Evolutionary conservation across 2,113 vertebrate genomes (phyloP).

Genomic region (Sphaerodactylus townsendi): DNA sequence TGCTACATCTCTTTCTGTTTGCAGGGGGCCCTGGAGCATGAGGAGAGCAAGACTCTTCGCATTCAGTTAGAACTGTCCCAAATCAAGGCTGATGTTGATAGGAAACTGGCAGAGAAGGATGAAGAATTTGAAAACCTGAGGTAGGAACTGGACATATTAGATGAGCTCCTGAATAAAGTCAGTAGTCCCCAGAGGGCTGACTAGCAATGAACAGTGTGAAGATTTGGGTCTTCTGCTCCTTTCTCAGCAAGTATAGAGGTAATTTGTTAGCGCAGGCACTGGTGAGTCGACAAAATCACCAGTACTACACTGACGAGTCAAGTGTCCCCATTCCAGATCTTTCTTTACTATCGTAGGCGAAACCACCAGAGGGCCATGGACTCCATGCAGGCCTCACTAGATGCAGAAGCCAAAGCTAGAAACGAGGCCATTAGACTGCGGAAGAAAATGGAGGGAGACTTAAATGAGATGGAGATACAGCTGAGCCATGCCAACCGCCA

Average conservation of each 20-base stretch:
- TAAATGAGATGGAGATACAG: conserved; percentile 94
- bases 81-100: conserved; percentile 89
- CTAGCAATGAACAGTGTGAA: neutral
- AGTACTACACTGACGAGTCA: neutral
- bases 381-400: conserved; percentile 88
- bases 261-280: neutral
- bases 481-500: conserved; percentile 88
- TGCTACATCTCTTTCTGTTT: neutral
- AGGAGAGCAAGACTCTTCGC: conserved; percentile 91
- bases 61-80: conserved; percentile 93
- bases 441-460: conserved; percentile 95
- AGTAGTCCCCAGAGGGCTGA: neutral
- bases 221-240: neutral
- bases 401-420: conserved; percentile 86
- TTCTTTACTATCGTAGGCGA: conserved; percentile 67
- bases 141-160: conserved; percentile 59
- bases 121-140: conserved; percentile 90
- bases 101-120: conserved; percentile 90
- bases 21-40: conserved; percentile 90
- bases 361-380: conserved; percentile 91
- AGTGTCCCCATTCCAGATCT: neutral
- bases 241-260: neutral
- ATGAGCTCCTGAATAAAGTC: neutral
- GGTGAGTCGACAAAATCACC: neutral
- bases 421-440: conserved; percentile 88